Conservation (phyloP, 2,113 vertebrate species). For the Antigone vipio region DNA sequence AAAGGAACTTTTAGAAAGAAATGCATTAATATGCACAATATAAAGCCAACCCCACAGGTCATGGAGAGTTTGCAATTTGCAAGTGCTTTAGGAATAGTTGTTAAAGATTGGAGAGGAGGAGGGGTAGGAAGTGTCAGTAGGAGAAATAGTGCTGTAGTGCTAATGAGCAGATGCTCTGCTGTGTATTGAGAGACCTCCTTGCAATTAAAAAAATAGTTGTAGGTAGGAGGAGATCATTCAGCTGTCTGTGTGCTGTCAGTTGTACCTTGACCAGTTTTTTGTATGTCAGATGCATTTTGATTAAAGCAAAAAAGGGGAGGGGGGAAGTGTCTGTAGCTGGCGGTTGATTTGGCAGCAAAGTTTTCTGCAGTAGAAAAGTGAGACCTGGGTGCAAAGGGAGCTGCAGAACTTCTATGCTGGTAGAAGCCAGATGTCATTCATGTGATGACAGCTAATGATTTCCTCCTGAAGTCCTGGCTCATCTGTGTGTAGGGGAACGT, state of each 20-base stretch:
- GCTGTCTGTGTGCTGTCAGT: conserved; percentile 42
- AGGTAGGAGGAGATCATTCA: conserved; percentile 65
- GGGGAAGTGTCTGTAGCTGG: not conserved
- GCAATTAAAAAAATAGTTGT: conserved; percentile 70
- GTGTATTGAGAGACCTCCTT: conserved; percentile 57
- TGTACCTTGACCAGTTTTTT: conserved; percentile 66
- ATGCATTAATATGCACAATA: conserved; percentile 20
- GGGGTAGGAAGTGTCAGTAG: conserved; percentile 48
- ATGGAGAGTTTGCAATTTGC: conserved; percentile 36
- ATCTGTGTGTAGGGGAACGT: rapidly evolving
- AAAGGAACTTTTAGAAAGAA: not conserved
- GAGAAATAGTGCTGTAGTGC: conserved; percentile 52
- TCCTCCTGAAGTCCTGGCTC: not conserved
- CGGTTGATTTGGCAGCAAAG: not conserved
- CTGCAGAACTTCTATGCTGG: not conserved
- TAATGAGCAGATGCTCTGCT: conserved; percentile 76
- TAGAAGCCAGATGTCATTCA: not conserved
- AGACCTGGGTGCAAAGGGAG: not conserved
- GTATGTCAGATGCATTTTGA: conserved; percentile 34
- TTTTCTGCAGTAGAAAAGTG: not conserved
- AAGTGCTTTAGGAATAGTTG: conserved; percentile 53
- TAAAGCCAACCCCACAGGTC: conserved; percentile 34
- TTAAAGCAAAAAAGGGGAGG: not conserved
- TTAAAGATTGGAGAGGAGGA: conserved; percentile 45
- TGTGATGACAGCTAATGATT: not conserved